These are phyloP conservation scores for Accipiter virgatus DNA, from an alignment of 2,113 vertebrate genomes.

Conservation along the genomic window DNA sequence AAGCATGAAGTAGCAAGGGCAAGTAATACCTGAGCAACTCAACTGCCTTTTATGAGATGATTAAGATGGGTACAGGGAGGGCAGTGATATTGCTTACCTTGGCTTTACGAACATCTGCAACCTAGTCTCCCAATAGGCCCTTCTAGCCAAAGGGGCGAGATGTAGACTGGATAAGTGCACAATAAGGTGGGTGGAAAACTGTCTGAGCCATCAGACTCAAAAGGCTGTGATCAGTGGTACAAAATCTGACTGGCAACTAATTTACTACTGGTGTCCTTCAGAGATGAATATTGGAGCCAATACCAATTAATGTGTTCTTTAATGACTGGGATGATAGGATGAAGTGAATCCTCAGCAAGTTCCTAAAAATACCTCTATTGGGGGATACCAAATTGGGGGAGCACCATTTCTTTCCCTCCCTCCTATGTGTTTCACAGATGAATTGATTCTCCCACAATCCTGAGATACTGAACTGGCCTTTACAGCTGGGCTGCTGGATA, in stretches of 20 bases:
- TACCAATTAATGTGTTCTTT: neutral
- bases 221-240: neutral
- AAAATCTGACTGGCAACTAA: neutral
- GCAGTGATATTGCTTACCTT: neutral
- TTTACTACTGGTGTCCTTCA: neutral
- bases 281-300: neutral
- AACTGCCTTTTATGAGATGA: neutral
- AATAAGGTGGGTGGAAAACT: neutral
- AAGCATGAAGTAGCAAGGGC: neutral
- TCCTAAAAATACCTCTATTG: neutral
- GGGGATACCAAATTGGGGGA: neutral
- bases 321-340: neutral
- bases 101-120: neutral
- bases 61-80: neutral
- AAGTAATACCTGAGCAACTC: neutral
- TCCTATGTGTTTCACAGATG: neutral
- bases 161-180: neutral
- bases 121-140: neutral
- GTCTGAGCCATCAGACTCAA: neutral
- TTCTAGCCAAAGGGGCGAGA: neutral
- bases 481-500: neutral
- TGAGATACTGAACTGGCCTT: neutral
- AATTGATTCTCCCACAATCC: neutral
- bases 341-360: neutral
- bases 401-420: neutral